Evolutionary conservation across 2,113 vertebrate genomes (phyloP).

Genomic region (Sebastes fasciatus): DNA sequence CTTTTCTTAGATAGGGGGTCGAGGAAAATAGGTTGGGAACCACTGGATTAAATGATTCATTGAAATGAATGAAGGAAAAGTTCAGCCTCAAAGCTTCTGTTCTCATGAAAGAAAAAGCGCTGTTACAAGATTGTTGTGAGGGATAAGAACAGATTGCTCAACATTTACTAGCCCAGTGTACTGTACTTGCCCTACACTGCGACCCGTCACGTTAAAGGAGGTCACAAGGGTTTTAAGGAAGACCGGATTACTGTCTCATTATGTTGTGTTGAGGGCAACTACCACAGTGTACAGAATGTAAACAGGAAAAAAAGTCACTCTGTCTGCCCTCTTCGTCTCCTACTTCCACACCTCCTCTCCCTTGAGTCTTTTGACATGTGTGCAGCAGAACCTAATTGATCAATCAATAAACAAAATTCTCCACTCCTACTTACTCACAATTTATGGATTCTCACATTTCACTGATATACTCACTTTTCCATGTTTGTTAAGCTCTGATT

Average conservation of each 20-base stretch:
- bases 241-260: slow-evolving; percentile 26
- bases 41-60: not conserved
- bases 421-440: not conserved
- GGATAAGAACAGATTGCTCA: not conserved
- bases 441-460: not conserved
- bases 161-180: not conserved
- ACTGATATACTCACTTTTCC: not conserved
- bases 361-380: not conserved
- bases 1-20: no score
- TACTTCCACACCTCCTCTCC: slow-evolving; percentile 5
- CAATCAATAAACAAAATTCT: slow-evolving; percentile 10
- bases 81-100: not conserved
- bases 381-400: not conserved
- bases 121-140: not conserved
- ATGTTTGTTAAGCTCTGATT: not conserved
- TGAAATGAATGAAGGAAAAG: not conserved
- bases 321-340: not conserved
- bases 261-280: slow-evolving; percentile 6
- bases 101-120: not conserved
- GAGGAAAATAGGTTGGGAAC: no score
- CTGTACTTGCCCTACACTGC: slow-evolving; percentile 3
- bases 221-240: slow-evolving; percentile 24
- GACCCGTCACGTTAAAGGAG: slow-evolving; percentile 20
- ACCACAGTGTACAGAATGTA: not conserved
- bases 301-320: not conserved